A percentile compares a stretch with the other conserved stretches of the same genome.
phyloP scores from a whole-genome alignment of 2,888 invertebrate species.

The Hyposoter dolosus region DNA sequence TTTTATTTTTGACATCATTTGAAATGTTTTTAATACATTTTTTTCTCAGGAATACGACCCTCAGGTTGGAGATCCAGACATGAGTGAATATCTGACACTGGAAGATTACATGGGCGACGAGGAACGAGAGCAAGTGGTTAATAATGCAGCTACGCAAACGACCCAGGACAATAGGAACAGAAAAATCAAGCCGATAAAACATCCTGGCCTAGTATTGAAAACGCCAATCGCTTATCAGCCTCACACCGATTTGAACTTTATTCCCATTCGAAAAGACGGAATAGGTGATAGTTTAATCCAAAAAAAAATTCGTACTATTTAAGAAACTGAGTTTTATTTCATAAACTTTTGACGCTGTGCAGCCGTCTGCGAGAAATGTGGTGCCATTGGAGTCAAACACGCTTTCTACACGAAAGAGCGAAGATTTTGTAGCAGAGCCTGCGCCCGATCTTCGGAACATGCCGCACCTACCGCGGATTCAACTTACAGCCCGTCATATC shows the following conservation, averaged over 20 bases:
- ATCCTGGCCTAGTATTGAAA: constrained; percentile 90
- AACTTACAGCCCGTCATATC: constrained; percentile 82
- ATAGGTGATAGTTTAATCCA: constrained; percentile 88
- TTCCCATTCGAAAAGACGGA: constrained; percentile 95
- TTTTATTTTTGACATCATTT: too few species aligned
- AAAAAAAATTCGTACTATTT: neutral
- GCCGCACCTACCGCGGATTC: constrained; percentile 75
- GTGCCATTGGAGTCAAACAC: constrained; percentile 93
- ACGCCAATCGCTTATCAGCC: constrained; percentile 92
- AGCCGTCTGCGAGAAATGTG: constrained; percentile 95
- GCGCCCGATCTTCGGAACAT: constrained; percentile 87
- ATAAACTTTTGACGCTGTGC: constrained; percentile 61
- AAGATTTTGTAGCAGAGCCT: constrained; percentile 92
- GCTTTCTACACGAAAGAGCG: constrained; percentile 94
- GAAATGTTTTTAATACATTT: constrained; percentile 1
- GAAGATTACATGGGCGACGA: constrained; percentile 86
- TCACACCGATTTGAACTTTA: constrained; percentile 93
- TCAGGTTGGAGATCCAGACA: constrained; percentile 80
- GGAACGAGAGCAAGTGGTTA: constrained; percentile 84
- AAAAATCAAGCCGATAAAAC: constrained; percentile 91
- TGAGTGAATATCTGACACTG: constrained; percentile 83
- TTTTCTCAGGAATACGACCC: constrained; percentile 79
- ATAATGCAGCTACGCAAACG: constrained; percentile 87
- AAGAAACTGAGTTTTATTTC: constrained; percentile 55
- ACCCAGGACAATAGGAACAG: constrained; percentile 86